Evolutionary conservation across 1,140 invertebrate genomes (phyloP), one percentile per base, ranked within the genome.

Genomic region (Anadara kagoshimensis): DNA sequence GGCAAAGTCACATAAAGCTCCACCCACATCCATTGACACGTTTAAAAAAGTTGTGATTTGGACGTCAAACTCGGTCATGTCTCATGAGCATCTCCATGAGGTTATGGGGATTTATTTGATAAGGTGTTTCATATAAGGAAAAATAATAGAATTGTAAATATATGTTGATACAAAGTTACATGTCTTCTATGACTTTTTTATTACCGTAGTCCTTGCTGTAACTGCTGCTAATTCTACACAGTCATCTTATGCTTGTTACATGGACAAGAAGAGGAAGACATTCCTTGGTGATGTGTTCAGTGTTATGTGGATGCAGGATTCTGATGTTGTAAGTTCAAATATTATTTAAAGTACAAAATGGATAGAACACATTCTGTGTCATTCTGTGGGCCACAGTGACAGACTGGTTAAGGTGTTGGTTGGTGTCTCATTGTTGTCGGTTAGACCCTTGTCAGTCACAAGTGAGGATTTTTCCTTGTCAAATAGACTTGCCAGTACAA

Each of bases 231-330:
- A 92, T 85, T 77, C 89, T 1, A 73, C 90, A 11, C 92, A 93
- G 78, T 91, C 90, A 11, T 93, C 92, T 0, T 93, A 91, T 78
- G 92, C 92, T n/a, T 92, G 92, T 69, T 93, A 92, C 77, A 92
- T 83, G 81, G 91, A 92, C 79, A 78, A 89, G 4, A 72, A 85
- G n/a, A 72, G 88, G 47, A 61, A 87, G 24, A 92, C 91, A 14
- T 93, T 90, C 81, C 83, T 93, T 16, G 93, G 85, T 16, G 92
- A 93, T 89, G 90, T 92, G 3, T 93, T 92, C 82, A 92, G 90
- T 81, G 92, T 93, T n/a, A 92, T 90, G 45, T 94, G 93, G 93
- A 91, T 94, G 91, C 88, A 93, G 84, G 92, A 93, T 87, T 90
- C 91, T 20, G 92, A 93, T 76, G 86, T 87, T 78, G 92, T 92